Evolutionary conservation across 2,888 invertebrate genomes (phyloP), one percentile per base, ranked within the genome.

Genomic region (Pammene fasciana): DNA sequence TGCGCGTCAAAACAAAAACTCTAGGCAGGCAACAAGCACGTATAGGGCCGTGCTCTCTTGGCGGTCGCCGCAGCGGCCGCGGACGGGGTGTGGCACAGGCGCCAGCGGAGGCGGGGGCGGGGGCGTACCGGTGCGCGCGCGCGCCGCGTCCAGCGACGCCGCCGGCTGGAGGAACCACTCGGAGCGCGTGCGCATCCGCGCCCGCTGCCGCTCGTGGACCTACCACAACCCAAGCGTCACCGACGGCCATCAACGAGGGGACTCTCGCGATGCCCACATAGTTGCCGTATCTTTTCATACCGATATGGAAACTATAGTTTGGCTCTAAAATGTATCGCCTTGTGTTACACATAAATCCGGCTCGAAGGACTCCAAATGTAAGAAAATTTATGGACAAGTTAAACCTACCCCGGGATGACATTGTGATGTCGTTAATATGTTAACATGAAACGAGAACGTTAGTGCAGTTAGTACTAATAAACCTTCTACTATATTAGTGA

Each of bases 181-280:
- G 72, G 98, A 98, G 79, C 99, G 95, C 76, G 98, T 98, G 86
- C 97, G 95, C 97, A 99, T 98, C 79, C 99, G 95, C 86, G 97
- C 97, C 75, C 98, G 96, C 94, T 99, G 99, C 85, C 98, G 95
- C 93, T 98, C 98, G 93, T 98, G 98, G 80, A 98, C 98, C 97
- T 97, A 92, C 86, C 79, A 79, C 78, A 78, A 78, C 79, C 75
- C 41, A 52, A 62, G 71, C 75, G 66, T 70, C 71, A 73, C 71
- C 71, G 74, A 72, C 71, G 76, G 72, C 74, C 72, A n/a, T 76
- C 61, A 56, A 18, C 52, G 41, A 7, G 10, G 38, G 18, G 41
- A 52, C 36, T 4, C n/a, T 43, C 34, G 64, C 54, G 54, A 38
- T 7, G 43, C 65, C 43, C 26, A 46, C 14, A 55, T 55, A 61